A percentile compares a stretch with the other conserved stretches of the same genome.
phyloP scores from a whole-genome alignment of 2,797 vertebrate genomes.

The Petrocephalus sullivani region DNA sequence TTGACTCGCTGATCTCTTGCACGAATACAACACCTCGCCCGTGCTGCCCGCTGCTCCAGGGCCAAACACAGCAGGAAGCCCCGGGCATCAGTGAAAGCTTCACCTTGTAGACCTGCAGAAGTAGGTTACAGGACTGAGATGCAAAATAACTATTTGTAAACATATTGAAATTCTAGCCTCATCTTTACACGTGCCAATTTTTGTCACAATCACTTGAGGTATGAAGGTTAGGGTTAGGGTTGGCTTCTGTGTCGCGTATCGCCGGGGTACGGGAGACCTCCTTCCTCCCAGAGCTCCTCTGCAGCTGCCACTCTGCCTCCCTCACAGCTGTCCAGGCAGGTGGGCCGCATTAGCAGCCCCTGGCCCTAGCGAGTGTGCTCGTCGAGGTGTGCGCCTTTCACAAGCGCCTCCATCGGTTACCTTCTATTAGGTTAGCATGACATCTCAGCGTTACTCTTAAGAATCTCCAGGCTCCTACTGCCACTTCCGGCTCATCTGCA shows the following conservation, averaged over 20 bases:
- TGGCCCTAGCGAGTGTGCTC: neutral
- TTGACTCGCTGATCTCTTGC: neutral
- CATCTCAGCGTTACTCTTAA: neutral
- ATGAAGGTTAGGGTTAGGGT: neutral
- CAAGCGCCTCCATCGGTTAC: neutral
- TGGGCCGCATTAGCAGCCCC: neutral
- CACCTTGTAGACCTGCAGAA: neutral
- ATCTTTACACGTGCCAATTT: neutral
- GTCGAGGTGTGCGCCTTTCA: neutral
- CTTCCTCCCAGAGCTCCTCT: neutral
- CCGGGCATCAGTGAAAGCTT: neutral
- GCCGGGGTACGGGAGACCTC: neutral
- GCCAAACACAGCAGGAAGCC: neutral
- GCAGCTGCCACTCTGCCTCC: neutral
- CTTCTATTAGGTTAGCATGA: neutral
- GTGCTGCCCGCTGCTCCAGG: neutral
- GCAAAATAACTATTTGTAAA: neutral
- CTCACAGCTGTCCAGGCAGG: neutral
- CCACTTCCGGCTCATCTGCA: neutral
- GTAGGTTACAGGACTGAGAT: neutral
- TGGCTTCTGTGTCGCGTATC: neutral
- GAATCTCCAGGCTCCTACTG: neutral
- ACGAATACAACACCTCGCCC: neutral
- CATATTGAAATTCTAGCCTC: neutral
- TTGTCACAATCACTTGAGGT: neutral